phyloP scores from a whole-genome alignment of 2,888 invertebrate genomes.

The Acleris emargana region DNA sequence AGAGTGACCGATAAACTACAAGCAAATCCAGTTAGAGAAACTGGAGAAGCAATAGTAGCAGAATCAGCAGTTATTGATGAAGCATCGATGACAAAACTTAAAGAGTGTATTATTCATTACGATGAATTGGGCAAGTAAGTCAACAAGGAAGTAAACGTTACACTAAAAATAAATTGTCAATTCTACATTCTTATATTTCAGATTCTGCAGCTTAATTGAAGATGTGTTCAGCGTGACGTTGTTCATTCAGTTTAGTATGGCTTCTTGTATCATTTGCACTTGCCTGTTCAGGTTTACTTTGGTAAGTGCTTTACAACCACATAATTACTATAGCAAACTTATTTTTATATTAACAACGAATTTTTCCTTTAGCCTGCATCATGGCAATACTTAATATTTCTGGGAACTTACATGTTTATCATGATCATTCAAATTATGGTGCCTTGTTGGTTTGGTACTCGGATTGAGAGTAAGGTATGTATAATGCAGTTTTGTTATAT shows the following conservation, averaged over 20 bases:
- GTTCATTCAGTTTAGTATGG: slow-evolving; percentile 62
- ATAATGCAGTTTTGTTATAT: neutral
- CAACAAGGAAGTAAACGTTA: neutral
- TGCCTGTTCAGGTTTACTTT: slow-evolving; percentile 65
- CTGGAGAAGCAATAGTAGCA: neutral
- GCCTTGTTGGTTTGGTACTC: slow-evolving; percentile 67
- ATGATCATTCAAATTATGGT: slow-evolving; percentile 62
- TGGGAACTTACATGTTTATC: slow-evolving; percentile 55
- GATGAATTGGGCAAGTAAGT: slow-evolving; percentile 57
- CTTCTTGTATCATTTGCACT: slow-evolving; percentile 64
- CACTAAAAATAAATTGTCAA: neutral
- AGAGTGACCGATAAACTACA: slow-evolving; percentile 45
- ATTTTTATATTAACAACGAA: neutral
- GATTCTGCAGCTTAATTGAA: slow-evolving; percentile 59
- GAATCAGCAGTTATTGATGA: slow-evolving; percentile 15
- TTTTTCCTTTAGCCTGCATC: slow-evolving; percentile 56
- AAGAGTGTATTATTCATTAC: slow-evolving; percentile 55
- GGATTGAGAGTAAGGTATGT: slow-evolving; percentile 59
- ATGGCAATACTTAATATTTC: slow-evolving; percentile 57
- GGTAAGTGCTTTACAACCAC: slow-evolving; percentile 47
- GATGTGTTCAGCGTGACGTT: slow-evolving; percentile 56
- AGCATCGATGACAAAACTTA: slow-evolving; percentile 47
- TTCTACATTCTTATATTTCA: slow-evolving; percentile 36
- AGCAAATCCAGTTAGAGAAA: slow-evolving; percentile 20
- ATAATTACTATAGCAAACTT: neutral